phyloP scores from a whole-genome alignment of 1,140 invertebrate species.

The Limonius californicus region DNA sequence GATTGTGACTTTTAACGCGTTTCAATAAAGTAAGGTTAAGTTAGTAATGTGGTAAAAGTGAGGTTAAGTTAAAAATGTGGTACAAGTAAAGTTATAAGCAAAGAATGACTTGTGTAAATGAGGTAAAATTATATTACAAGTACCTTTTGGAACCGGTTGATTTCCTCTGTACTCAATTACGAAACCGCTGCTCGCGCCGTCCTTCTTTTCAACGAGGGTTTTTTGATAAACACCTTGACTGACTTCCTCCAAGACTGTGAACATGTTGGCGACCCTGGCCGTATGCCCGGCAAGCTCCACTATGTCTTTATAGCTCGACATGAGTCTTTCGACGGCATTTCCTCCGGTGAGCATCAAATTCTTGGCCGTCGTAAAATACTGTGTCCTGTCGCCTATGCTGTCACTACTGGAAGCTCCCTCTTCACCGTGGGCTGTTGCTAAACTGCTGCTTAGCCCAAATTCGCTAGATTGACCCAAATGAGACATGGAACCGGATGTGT shows the following conservation, averaged over 20 bases:
- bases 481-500: background rate
- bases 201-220: constrained; percentile 55
- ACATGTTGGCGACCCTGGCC: constrained; percentile 88
- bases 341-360: constrained; percentile 90
- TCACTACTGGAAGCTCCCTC: constrained; percentile 33
- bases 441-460: background rate
- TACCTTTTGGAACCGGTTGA: constrained; percentile 69
- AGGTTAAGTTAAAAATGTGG: too few relatives aligned
- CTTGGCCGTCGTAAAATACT: constrained; percentile 93
- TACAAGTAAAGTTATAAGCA: too few relatives aligned
- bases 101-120: too few relatives aligned
- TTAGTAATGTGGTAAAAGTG: too few relatives aligned
- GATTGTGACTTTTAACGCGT: too few relatives aligned
- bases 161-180: constrained; percentile 68
- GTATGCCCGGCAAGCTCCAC: constrained; percentile 95
- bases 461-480: background rate
- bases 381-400: constrained; percentile 83
- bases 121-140: too few relatives aligned
- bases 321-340: constrained; percentile 95
- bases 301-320: constrained; percentile 97
- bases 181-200: constrained; percentile 48
- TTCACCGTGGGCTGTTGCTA: background rate
- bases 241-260: constrained; percentile 89
- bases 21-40: too few relatives aligned
- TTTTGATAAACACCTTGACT: constrained; percentile 76